phyloP scores from a whole-genome alignment of 2,113 vertebrate genomes.

The Alligator mississippiensis region DNA sequence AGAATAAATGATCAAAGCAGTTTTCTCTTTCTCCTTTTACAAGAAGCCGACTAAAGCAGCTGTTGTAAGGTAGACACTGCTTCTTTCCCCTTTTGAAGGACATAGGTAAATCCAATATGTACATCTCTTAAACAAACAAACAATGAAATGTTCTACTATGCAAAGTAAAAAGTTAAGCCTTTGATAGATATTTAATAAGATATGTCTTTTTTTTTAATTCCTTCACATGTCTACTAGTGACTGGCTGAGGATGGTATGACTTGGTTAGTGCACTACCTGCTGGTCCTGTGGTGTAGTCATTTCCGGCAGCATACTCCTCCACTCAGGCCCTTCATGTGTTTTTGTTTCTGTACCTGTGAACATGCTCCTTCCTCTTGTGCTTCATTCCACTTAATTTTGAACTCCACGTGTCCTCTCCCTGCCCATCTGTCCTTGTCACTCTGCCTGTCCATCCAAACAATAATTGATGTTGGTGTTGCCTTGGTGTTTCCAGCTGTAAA shows the following conservation, averaged over 20 bases:
- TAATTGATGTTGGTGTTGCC: neutral
- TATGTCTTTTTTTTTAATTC: conserved; percentile 37
- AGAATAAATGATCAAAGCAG: too few relatives aligned
- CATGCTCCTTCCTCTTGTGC: neutral
- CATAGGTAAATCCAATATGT: too few relatives aligned
- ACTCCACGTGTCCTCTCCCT: neutral
- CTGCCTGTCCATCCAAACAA: neutral
- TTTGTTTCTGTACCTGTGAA: conserved; percentile 2
- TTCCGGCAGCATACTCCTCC: conserved; percentile 1
- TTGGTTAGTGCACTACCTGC: conserved; percentile 37
- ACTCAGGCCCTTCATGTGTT: conserved; percentile 24
- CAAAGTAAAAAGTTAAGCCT: too few relatives aligned
- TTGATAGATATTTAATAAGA: neutral
- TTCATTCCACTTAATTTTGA: neutral
- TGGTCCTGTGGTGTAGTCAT: neutral
- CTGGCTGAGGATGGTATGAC: neutral
- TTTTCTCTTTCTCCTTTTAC: too few relatives aligned
- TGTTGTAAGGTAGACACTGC: too few relatives aligned
- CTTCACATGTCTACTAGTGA: conserved; percentile 41
- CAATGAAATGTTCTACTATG: rapidly evolving
- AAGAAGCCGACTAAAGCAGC: too few relatives aligned
- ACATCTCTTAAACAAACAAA: neutral
- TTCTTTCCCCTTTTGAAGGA: too few relatives aligned
- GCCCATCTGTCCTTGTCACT: neutral
- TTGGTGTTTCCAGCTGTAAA: neutral